A percentile compares a stretch with the other conserved stretches of the same genome.
Conservation (phyloP, 2,888 invertebrate genomes). For the Spatulosminthurus flaviceps region DNA sequence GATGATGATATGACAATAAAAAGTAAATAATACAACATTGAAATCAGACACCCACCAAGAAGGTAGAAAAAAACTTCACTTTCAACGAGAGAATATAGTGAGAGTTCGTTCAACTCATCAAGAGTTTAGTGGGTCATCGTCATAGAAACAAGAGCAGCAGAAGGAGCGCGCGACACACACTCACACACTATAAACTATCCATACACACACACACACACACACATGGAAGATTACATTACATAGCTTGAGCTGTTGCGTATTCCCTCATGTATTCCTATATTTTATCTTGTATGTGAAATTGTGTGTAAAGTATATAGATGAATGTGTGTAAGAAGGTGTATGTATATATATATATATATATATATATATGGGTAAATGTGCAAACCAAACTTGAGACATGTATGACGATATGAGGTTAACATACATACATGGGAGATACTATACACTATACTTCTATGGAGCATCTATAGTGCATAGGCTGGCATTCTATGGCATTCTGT, state of each 20-base stretch:
- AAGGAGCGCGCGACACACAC: slow-evolving; percentile 39
- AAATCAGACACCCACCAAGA: slow-evolving; percentile 26
- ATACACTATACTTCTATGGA: slow-evolving; percentile 35
- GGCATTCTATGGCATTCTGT: no score
- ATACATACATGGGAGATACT: slow-evolving; percentile 20
- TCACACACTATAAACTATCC: slow-evolving; percentile 27
- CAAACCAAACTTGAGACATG: slow-evolving; percentile 16
- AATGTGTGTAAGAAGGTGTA: slow-evolving; percentile 19
- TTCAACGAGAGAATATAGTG: slow-evolving; percentile 38
- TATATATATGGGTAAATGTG: background rate
- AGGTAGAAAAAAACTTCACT: slow-evolving; percentile 41
- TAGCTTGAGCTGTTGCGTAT: slow-evolving; percentile 15
- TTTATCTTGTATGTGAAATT: slow-evolving; percentile 14
- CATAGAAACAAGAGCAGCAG: slow-evolving; percentile 43
- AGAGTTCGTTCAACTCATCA: slow-evolving; percentile 47
- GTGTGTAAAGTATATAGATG: slow-evolving; percentile 12
- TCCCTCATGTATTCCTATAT: background rate
- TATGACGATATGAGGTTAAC: slow-evolving; percentile 5
- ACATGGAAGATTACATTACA: slow-evolving; percentile 2
- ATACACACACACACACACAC: slow-evolving; percentile 15
- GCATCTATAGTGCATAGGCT: no score
- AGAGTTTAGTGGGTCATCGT: slow-evolving; percentile 45
- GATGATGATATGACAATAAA: slow-evolving; percentile 16
- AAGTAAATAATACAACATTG: slow-evolving; percentile 24
- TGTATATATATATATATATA: background rate